Conservation (phyloP, 1,140 invertebrate species). For the Drosophila parvula region DNA sequence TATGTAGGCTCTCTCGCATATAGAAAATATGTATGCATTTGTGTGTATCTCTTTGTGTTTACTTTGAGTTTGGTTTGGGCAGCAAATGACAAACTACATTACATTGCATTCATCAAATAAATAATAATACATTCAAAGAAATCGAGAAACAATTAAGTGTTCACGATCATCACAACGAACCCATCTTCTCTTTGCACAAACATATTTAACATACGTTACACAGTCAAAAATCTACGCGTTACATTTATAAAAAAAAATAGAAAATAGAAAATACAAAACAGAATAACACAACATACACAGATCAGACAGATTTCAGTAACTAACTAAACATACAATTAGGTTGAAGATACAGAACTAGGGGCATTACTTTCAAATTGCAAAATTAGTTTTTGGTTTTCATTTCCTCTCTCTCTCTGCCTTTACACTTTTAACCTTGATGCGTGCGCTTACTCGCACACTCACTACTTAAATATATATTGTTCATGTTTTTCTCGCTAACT, state of each 20-base stretch:
- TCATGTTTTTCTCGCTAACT: conserved; percentile 33
- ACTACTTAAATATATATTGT: conserved; percentile 44
- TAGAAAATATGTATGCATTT: conserved; percentile 68
- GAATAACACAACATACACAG: conserved; percentile 45
- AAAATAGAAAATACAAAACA: conserved; percentile 50
- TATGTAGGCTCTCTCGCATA: conserved; percentile 40
- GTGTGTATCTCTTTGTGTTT: conserved; percentile 79
- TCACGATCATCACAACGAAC: conserved; percentile 49
- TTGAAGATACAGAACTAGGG: conserved; percentile 36
- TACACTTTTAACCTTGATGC: conserved; percentile 23
- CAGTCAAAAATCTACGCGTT: conserved; percentile 48
- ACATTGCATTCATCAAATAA: conserved; percentile 42
- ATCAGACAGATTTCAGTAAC: conserved; percentile 60
- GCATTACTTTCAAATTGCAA: conserved; percentile 44
- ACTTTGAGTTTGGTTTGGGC: conserved; percentile 68
- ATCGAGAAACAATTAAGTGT: conserved; percentile 38
- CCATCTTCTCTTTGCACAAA: neutral
- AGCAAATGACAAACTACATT: conserved; percentile 72
- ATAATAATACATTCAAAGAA: conserved; percentile 44
- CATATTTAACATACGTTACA: conserved; percentile 41
- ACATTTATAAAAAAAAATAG: conserved; percentile 49
- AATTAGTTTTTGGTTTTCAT: conserved; percentile 58
- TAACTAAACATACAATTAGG: conserved; percentile 38
- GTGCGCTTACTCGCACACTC: conserved; percentile 12
- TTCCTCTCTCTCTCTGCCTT: conserved; percentile 39